phyloP scores from a whole-genome alignment of 2,888 invertebrate species.

The Tricholauxania praeusta region DNA sequence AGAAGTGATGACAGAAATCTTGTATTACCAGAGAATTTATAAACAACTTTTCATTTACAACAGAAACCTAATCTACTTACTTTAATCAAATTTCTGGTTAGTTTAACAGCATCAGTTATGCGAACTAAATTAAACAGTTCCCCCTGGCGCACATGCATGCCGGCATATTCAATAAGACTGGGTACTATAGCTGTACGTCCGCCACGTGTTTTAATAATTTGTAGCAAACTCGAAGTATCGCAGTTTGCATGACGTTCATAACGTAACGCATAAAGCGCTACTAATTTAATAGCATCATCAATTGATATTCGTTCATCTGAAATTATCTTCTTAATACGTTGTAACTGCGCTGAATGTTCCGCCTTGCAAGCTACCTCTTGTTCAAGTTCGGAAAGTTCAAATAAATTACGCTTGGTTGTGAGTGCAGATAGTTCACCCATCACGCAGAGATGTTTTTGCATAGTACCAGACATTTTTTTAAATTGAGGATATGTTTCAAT shows the following conservation, averaged over 20 bases:
- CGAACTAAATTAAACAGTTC: slow-evolving; percentile 91
- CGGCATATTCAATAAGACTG: slow-evolving; percentile 86
- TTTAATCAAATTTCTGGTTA: slow-evolving; percentile 69
- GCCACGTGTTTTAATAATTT: slow-evolving; percentile 79
- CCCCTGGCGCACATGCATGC: slow-evolving; percentile 81
- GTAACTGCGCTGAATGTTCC: slow-evolving; percentile 82
- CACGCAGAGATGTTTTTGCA: slow-evolving; percentile 96
- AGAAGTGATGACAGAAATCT: too few relatives aligned
- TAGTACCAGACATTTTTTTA: slow-evolving; percentile 95
- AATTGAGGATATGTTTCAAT: slow-evolving; percentile 98
- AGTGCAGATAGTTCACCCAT: slow-evolving; percentile 93
- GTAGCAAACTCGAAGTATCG: slow-evolving; percentile 81
- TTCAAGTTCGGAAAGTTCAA: slow-evolving; percentile 93
- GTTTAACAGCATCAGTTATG: slow-evolving; percentile 92
- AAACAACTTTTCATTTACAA: background rate
- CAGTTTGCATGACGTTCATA: slow-evolving; percentile 93
- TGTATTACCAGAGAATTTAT: too few relatives aligned
- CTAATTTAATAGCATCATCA: slow-evolving; percentile 87
- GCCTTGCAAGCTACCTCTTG: slow-evolving; percentile 93
- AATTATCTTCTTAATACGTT: slow-evolving; percentile 85
- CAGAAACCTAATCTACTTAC: slow-evolving; percentile 43
- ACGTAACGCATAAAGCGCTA: slow-evolving; percentile 92
- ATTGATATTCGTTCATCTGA: slow-evolving; percentile 78
- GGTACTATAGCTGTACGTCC: slow-evolving; percentile 75
- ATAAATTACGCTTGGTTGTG: slow-evolving; percentile 81